phyloP scores from a whole-genome alignment of 2,797 vertebrate species.

The Ctenopoma kingsleyae region DNA sequence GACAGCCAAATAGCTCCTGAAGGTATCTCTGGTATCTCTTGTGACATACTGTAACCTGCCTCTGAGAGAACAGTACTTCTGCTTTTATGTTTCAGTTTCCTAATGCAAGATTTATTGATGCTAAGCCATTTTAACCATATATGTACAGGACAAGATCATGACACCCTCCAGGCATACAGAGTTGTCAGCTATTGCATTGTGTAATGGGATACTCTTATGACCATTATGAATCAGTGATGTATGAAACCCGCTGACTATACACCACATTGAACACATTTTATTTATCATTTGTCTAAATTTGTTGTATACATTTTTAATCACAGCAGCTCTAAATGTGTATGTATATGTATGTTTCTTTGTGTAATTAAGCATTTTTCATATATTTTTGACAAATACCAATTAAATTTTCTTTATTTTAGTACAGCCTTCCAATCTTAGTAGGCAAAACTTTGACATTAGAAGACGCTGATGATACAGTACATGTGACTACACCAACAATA shows the following conservation, averaged over 20 bases:
- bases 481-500: neutral
- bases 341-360: too few species aligned
- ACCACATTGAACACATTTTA: neutral
- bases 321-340: too few species aligned
- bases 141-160: neutral
- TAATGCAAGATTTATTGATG: conserved; percentile 4
- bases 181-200: conserved; percentile 7
- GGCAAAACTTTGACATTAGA: neutral
- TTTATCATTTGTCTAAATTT: too few species aligned
- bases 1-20: conserved; percentile 10
- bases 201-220: conserved; percentile 4
- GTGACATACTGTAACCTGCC: conserved; percentile 1
- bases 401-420: neutral
- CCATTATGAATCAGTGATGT: conserved; percentile 9
- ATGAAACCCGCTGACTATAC: neutral
- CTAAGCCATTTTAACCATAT: conserved; percentile 10
- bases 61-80: conserved; percentile 16
- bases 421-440: neutral
- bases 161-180: neutral
- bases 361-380: neutral
- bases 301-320: too few species aligned
- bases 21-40: conserved; percentile 13
- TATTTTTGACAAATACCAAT: neutral
- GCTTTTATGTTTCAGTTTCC: conserved; percentile 21
- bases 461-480: neutral